Base-by-base conservation (phyloP, 2,888 invertebrate species). In the Onthophagus sagittarius region DNA sequence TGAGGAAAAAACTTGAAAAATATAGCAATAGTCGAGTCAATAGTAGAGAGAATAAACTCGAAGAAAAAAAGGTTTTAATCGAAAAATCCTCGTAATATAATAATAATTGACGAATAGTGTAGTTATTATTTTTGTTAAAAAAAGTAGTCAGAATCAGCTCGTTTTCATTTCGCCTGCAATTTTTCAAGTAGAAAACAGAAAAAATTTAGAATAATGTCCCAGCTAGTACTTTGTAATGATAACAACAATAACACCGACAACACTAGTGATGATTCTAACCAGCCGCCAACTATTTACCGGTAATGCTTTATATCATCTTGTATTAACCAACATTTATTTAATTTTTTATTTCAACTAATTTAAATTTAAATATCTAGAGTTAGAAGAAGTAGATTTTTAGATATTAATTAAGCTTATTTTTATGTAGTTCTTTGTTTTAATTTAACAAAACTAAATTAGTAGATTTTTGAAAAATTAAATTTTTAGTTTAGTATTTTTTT, bases 281-380 rank as follows among this genome's bases (percentile, higher is more conserved):
- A 93, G 85, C 92, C 94, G 86, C 92, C 92, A 80, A 94, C 94
- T 80, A 94, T 95, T 87, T 95, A 95, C 90, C 93, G 95, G 95
- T 94, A 92, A 84, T 53, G 39, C 39, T 53, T 53, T 53, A 53
- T 53, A 9, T 11, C 39, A 53, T 53, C 39, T 53, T 53, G 7
- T 53, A 53, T 53, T 53, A 7, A 2, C 1, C 39, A 7, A 7
- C 39, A 53, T 53, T 53, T 53, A 53, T 7, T 7, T 53, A 53
- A 11, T 53, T 7, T 33, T 53, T 7, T 11, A 53, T 53, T 53
- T 53, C 39, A 7, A 9, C 6, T 11, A 53, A 9, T 53, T 53
- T 11, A 7, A 9, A 1, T 53, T 53, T 2, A n/a, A n/a, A n/a
- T n/a, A n/a, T n/a, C n/a, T n/a, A n/a, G n/a, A n/a, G n/a, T n/a